phyloP scores from a whole-genome alignment of 23 tunicate species.

The Halocynthia aurantium region DNA sequence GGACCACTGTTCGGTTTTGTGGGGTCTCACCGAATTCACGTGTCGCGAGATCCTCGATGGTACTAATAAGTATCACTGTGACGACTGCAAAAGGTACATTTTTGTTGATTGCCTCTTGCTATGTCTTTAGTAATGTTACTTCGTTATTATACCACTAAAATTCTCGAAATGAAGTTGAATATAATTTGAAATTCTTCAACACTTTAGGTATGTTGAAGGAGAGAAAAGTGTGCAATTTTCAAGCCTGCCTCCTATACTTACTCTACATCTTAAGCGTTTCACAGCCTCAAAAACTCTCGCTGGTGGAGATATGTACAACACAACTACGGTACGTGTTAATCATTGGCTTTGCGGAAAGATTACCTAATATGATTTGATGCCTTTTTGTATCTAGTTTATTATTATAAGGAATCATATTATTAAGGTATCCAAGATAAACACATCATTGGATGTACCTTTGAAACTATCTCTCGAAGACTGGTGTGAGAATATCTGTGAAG shows the following conservation, averaged over 20 bases:
- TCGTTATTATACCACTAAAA: no score
- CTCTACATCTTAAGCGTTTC: conserved; percentile 67
- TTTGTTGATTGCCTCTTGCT: no score
- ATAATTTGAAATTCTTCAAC: neutral
- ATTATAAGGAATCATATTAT: neutral
- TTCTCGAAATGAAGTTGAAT: neutral
- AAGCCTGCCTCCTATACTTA: conserved; percentile 45
- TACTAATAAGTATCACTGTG: conserved; percentile 62
- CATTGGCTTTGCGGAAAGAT: neutral
- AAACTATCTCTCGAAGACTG: conserved; percentile 26
- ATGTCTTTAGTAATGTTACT: no score
- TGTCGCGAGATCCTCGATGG: conserved; percentile 49
- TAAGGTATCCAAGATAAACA: conserved; percentile 58
- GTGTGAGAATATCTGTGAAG: conserved; percentile 28
- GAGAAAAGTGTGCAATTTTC: conserved; percentile 31
- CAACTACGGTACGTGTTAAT: neutral
- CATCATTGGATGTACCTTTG: conserved; percentile 32
- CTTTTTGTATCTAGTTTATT: neutral
- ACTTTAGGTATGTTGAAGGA: conserved; percentile 56
- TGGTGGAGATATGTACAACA: conserved; percentile 11
- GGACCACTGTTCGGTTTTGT: conserved; percentile 31
- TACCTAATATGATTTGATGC: neutral
- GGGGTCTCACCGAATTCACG: conserved; percentile 49
- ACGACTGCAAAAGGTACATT: conserved; percentile 34
- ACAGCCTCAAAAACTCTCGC: conserved; percentile 20